These are phyloP conservation scores for Triplophysa dalaica DNA, from an alignment of 2,113 vertebrate genomes.

Conservation along the genomic window DNA sequence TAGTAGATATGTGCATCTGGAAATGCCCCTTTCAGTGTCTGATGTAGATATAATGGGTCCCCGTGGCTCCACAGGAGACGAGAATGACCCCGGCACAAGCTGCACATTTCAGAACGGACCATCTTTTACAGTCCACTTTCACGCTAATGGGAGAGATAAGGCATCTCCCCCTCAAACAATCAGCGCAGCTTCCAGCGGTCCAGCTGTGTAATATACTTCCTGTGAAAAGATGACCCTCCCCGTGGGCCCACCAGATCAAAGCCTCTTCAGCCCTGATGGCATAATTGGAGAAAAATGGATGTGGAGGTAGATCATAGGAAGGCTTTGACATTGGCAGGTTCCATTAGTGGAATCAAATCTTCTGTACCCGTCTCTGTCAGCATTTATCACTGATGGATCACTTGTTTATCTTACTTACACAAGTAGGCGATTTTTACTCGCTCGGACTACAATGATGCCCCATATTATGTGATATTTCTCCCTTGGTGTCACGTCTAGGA, in stretches of 20 bases:
- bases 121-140: conserved; percentile 32
- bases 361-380: not conserved
- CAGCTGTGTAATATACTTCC: conserved; percentile 25
- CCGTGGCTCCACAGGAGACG: not conserved
- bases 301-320: conserved; percentile 12
- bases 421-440: conserved; percentile 1
- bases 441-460: not conserved
- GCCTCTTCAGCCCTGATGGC: conserved; percentile 24
- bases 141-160: conserved; percentile 31
- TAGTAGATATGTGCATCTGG: conserved; percentile 19
- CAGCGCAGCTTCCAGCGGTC: conserved; percentile 18
- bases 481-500: not conserved
- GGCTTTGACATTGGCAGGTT: conserved; percentile 26
- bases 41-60: not conserved
- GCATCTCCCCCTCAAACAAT: conserved; percentile 10
- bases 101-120: not conserved
- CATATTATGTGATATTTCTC: conserved; percentile 11
- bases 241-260: conserved; percentile 22
- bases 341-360: conserved; percentile 32
- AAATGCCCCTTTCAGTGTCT: not conserved
- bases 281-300: conserved; percentile 22
- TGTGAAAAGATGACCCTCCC: conserved; percentile 23
- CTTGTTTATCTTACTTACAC: conserved; percentile 3
- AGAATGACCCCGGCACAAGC: conserved; percentile 1
- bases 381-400: conserved; percentile 3